phyloP scores from a whole-genome alignment of 2,113 vertebrate genomes.

The Glareola pratincola region DNA sequence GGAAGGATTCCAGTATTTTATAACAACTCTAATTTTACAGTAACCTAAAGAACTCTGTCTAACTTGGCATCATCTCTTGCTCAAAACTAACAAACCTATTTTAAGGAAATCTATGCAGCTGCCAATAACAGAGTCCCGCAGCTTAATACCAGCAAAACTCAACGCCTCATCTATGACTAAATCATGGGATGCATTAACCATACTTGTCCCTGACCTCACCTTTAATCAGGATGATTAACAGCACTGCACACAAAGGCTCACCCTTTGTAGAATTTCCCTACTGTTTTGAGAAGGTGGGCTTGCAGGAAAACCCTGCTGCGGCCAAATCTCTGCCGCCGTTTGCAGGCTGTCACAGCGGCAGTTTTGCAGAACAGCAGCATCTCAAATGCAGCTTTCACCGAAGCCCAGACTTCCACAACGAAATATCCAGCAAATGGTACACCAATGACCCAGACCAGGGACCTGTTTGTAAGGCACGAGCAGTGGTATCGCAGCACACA shows the following conservation, averaged over 20 bases:
- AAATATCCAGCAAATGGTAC: background rate
- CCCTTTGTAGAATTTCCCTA: background rate
- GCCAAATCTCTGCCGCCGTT: rapidly evolving
- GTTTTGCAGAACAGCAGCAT: background rate
- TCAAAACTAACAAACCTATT: background rate
- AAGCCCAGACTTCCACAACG: background rate
- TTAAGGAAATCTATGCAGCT: background rate
- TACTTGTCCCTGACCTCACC: background rate
- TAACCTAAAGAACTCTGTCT: background rate
- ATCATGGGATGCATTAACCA: background rate
- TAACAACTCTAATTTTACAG: background rate
- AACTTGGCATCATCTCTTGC: background rate
- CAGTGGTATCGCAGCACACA: rapidly evolving
- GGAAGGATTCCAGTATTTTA: background rate
- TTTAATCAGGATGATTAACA: background rate
- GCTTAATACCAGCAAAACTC: background rate
- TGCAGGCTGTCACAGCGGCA: background rate
- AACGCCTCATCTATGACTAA: background rate
- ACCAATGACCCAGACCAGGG: background rate
- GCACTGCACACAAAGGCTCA: background rate
- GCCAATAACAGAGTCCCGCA: background rate
- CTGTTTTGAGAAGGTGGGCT: background rate
- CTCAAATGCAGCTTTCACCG: rapidly evolving
- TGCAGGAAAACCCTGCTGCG: background rate
- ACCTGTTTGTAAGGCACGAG: rapidly evolving